Evolutionary conservation across 2,113 vertebrate genomes (phyloP).

Genomic region (Gadus macrocephalus): DNA sequence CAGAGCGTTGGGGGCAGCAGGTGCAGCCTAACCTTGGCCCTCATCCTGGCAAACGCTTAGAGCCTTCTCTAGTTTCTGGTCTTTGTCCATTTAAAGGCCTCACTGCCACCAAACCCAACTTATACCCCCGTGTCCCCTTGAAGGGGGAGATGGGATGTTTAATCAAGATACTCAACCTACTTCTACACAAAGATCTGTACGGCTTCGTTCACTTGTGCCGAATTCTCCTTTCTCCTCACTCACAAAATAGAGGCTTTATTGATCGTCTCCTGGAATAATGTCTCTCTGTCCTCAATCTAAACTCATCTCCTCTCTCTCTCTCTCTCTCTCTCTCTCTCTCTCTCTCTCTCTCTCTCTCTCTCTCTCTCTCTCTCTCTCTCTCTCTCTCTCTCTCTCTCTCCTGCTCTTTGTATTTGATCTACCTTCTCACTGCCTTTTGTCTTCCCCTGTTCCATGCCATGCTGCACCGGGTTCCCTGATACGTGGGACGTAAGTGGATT

Average conservation of each 20-base stretch:
- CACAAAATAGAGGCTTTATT: slow-evolving; percentile 42
- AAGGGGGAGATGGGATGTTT: not conserved
- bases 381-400: no score
- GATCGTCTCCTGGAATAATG: slow-evolving; percentile 18
- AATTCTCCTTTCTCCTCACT: slow-evolving; percentile 16
- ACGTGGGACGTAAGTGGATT: slow-evolving; percentile 47
- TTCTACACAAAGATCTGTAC: slow-evolving; percentile 32
- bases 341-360: not conserved
- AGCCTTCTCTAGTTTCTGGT: slow-evolving; percentile 54
- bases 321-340: slow-evolving; percentile 1
- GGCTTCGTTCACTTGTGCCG: slow-evolving; percentile 38
- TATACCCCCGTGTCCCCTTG: slow-evolving; percentile 10
- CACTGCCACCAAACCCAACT: slow-evolving; percentile 12
- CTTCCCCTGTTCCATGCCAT: no score
- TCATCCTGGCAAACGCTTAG: slow-evolving; percentile 37
- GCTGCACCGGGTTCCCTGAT: slow-evolving; percentile 10
- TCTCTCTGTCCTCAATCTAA: slow-evolving; percentile 36
- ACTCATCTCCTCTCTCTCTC: slow-evolving; percentile 28
- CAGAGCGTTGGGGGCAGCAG: not conserved
- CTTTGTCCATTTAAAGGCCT: slow-evolving; percentile 51
- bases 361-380: slow-evolving; percentile 2
- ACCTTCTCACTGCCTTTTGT: not conserved
- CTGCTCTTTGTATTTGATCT: slow-evolving; percentile 23
- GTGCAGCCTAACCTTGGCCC: slow-evolving; percentile 33
- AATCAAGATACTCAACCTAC: slow-evolving; percentile 39